Base-by-base conservation (phyloP, 2,888 invertebrate species). In the Alviniconcha strummeri region DNA sequence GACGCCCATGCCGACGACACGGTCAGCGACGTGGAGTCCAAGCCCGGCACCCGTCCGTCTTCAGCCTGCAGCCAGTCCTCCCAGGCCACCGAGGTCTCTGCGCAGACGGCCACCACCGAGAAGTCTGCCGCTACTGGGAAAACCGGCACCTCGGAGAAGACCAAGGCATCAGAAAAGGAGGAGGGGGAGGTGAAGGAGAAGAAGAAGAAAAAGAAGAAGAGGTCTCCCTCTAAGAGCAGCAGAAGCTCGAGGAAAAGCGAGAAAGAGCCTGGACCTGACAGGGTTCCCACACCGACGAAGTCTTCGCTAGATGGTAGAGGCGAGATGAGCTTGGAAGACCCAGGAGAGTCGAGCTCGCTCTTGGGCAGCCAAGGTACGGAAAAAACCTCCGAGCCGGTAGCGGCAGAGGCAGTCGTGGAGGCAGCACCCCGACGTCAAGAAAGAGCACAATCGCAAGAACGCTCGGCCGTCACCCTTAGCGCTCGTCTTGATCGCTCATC, bases 61-160 rank as follows among this genome's bases (percentile, higher is more conserved):
- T 80, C 83, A 55, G 83, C 83, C 36, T 54, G 64, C 75, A 83
- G 83, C 52, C 71, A 69, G 71, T 83, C 80, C 36, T 83, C 83
- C 9, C 64, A 56, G 56, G 9, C 55, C 9, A 64, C 75, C 36
- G 54, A 19, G 36, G 60, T 19, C 5, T 80, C 80, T 60, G 75
- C 15, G 55, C 5, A 74, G 57, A 57, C 54, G 74, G 52, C 60
- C 17, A 54, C 74, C 67, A 60, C 78, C 13, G 57, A 36, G 55
- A 75, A 54, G 8, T 75, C 74, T 52, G 11, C 55, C 54, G 55
- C 69, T 9, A 69, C 80, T 5, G 15, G 19, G 52, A 80, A 80
- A 36, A 80, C 74, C 15, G 11, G n/a, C 54, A 54, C 69, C 11
- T 80, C 80, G 4, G 15, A 57, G 52, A 80, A 80, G 19, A 52